A percentile compares a stretch with the other conserved stretches of the same genome.
Conservation (phyloP, 53 echinoderm and acorn worm genomes). For the Holothuria leucospilota region DNA sequence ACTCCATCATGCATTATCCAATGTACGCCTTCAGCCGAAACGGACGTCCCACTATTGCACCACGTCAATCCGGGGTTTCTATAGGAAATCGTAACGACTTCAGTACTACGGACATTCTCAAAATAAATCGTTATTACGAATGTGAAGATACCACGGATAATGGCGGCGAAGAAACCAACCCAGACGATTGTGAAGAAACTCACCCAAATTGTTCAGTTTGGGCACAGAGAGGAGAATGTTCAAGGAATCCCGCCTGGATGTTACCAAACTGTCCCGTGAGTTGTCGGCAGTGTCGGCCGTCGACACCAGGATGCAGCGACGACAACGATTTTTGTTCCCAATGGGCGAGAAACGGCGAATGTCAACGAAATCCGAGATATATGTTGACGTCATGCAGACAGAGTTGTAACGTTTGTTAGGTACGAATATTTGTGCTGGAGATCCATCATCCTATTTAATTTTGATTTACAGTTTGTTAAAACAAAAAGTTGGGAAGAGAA, state of each 20-base stretch:
- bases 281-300: slow-evolving; percentile 37
- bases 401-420: slow-evolving; percentile 62
- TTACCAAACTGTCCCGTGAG: slow-evolving; percentile 64
- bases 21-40: slow-evolving; percentile 69
- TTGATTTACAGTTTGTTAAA: no score
- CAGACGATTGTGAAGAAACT: slow-evolving; percentile 32
- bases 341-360: slow-evolving; percentile 67
- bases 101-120: slow-evolving; percentile 65
- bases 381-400: slow-evolving; percentile 58
- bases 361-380: slow-evolving; percentile 52
- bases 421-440: background rate
- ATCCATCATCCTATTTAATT: background rate
- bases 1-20: slow-evolving; percentile 84
- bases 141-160: slow-evolving; percentile 62
- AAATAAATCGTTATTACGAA: slow-evolving; percentile 74
- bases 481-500: no score
- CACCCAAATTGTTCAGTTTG: slow-evolving; percentile 66
- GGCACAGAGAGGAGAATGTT: slow-evolving; percentile 72
- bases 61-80: slow-evolving; percentile 60
- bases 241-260: slow-evolving; percentile 65
- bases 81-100: slow-evolving; percentile 75
- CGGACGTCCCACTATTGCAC: slow-evolving; percentile 70
- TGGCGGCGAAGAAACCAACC: slow-evolving; percentile 15
- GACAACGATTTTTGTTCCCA: slow-evolving; percentile 59
- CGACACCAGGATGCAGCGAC: slow-evolving; percentile 54